phyloP scores from a whole-genome alignment of 1,140 invertebrate genomes.

The Hydropsyche tenuis region DNA sequence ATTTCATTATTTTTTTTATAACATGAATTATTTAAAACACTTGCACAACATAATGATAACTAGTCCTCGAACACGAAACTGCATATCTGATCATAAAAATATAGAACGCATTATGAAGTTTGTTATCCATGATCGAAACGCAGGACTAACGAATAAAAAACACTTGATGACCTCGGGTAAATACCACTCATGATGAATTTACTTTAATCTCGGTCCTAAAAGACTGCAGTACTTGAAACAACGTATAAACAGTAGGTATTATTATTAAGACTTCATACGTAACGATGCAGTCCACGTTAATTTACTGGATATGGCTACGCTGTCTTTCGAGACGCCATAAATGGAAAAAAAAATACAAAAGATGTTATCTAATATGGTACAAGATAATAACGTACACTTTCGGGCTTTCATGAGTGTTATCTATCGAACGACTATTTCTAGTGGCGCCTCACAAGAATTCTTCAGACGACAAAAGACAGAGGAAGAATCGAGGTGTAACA shows the following conservation, averaged over 20 bases:
- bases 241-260: background rate
- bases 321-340: too few species aligned
- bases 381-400: background rate
- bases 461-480: background rate
- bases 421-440: background rate
- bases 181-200: constrained; percentile 12
- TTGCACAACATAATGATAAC: background rate
- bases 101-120: background rate
- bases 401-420: background rate
- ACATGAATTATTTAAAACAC: too few species aligned
- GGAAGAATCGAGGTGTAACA: background rate
- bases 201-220: background rate
- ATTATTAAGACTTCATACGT: background rate
- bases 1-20: too few species aligned
- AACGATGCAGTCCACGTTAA: too few species aligned
- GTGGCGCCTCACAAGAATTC: constrained; percentile 29
- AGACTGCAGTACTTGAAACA: background rate
- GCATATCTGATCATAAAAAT: too few species aligned
- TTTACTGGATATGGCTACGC: too few species aligned
- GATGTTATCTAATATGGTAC: too few species aligned
- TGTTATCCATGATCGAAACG: background rate
- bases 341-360: too few species aligned
- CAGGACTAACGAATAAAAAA: background rate
- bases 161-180: constrained; percentile 6
- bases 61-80: background rate